Conservation (phyloP, 2,113 vertebrate species). For the Okapia johnstoni region DNA sequence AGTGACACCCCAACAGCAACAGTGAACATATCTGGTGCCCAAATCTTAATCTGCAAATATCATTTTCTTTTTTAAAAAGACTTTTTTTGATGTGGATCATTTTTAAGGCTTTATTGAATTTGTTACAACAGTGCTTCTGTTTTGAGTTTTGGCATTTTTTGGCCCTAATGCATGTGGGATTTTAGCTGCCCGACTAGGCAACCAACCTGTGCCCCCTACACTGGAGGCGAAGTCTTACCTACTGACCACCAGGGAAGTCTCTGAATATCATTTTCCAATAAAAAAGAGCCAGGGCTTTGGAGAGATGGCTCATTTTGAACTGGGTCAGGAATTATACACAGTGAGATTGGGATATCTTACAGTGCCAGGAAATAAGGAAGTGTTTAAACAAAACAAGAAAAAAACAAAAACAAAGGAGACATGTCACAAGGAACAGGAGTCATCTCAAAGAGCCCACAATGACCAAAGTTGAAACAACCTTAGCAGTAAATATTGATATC, state of each 20-base stretch:
- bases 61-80: neutral
- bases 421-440: neutral
- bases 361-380: neutral
- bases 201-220: neutral
- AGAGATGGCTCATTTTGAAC: neutral
- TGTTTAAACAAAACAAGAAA: neutral
- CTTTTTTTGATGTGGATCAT: neutral
- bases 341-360: neutral
- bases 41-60: neutral
- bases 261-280: neutral
- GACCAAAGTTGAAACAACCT: neutral
- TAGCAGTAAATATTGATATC: neutral
- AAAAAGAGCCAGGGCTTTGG: neutral
- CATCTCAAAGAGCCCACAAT: neutral
- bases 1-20: fast-evolving
- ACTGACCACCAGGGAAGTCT: neutral
- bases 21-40: neutral
- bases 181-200: neutral
- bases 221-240: neutral
- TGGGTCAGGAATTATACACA: neutral
- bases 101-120: neutral
- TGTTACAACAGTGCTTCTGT: neutral
- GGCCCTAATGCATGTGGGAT: neutral
- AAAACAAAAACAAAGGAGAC: neutral
- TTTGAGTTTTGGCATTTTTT: neutral